Evolutionary conservation across 2,797 vertebrate species (phyloP).

Genomic region (Chlorospingus flavigularis): DNA sequence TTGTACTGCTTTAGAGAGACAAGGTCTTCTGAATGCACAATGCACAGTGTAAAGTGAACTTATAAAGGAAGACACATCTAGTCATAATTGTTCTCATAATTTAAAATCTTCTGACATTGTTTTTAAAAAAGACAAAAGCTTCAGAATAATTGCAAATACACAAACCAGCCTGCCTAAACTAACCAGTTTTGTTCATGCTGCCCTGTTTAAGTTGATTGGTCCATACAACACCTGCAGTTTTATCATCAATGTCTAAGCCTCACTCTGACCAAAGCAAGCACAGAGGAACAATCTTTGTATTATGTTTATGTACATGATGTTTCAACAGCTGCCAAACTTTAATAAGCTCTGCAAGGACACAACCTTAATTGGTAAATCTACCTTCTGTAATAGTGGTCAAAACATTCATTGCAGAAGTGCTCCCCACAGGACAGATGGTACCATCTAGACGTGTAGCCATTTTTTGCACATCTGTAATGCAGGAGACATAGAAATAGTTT

Average conservation of each 20-base stretch:
- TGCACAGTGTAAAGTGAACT: background rate
- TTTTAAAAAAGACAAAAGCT: background rate
- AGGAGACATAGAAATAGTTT: background rate
- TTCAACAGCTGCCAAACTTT: background rate
- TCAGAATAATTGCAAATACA: background rate
- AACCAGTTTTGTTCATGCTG: background rate
- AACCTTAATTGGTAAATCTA: conserved; percentile 52
- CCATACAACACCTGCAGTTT: background rate
- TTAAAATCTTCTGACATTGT: background rate
- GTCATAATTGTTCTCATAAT: background rate
- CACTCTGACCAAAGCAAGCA: background rate
- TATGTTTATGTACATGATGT: background rate
- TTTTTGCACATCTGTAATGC: conserved; percentile 91
- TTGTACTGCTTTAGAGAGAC: background rate
- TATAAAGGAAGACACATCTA: background rate
- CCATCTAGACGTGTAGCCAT: conserved; percentile 97
- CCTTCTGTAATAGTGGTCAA: conserved; percentile 98
- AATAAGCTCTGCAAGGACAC: background rate
- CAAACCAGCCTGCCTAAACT: background rate
- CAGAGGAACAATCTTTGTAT: background rate
- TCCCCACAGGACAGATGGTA: conserved; percentile 98
- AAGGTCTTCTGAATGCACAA: background rate
- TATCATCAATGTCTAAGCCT: background rate
- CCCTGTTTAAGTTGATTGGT: background rate
- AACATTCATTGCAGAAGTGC: conserved; percentile 99